A percentile compares a stretch with the other conserved stretches of the same genome.
Conservation (phyloP, 2,113 vertebrate genomes). For the Semnopithecus entellus region DNA sequence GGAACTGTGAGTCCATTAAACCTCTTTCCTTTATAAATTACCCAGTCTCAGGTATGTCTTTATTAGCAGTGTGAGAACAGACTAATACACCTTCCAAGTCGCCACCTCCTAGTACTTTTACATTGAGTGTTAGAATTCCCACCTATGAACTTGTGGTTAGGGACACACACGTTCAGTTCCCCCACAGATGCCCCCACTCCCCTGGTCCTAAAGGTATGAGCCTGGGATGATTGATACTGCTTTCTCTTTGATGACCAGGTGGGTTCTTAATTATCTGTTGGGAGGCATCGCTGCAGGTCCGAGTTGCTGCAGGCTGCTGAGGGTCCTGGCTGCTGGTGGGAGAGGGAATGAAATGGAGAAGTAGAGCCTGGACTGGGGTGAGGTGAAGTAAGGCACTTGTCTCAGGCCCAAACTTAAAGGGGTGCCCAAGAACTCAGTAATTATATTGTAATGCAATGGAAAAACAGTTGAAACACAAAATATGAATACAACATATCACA, state of each 20-base stretch:
- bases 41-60: no score
- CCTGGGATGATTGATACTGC: background rate
- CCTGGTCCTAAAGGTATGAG: background rate
- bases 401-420: background rate
- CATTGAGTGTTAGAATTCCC: background rate
- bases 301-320: background rate
- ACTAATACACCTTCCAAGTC: background rate
- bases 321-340: background rate
- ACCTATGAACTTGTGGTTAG: background rate
- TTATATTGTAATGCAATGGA: background rate
- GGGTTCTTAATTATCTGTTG: background rate
- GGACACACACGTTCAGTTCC: background rate
- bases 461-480: background rate
- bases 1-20: no score
- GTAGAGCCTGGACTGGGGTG: background rate
- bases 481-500: background rate
- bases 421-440: background rate
- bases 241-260: background rate
- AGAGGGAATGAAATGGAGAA: background rate
- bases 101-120: background rate
- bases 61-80: no score
- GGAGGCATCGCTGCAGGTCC: background rate
- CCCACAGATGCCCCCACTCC: background rate
- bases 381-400: background rate
- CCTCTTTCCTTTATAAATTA: no score